Percentiles rank a stretch among this genome's conserved stretches.
These are phyloP conservation scores for Eupithecia abbreviata DNA, from an alignment of 2,888 invertebrate species.

Conservation along the genomic window DNA sequence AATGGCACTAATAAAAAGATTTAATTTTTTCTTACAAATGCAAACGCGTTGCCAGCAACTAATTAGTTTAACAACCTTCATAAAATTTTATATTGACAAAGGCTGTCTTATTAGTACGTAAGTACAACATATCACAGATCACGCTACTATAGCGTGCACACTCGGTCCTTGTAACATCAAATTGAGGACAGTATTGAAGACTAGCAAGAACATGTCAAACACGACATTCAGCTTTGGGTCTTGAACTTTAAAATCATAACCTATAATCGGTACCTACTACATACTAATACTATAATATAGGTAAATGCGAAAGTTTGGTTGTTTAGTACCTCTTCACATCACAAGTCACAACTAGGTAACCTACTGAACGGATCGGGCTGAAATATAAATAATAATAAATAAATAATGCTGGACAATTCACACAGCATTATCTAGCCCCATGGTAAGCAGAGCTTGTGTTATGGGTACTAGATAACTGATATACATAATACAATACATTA, in stretches of 20 bases:
- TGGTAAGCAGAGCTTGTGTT: too few relatives aligned
- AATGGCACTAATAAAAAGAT: neutral
- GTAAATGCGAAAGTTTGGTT: neutral
- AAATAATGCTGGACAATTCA: too few relatives aligned
- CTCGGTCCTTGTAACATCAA: conserved; percentile 38
- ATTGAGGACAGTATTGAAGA: conserved; percentile 44
- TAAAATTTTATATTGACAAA: neutral
- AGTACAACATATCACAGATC: conserved; percentile 9
- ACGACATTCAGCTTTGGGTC: conserved; percentile 35
- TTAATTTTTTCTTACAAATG: neutral
- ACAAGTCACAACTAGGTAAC: too few relatives aligned
- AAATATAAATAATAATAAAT: too few relatives aligned
- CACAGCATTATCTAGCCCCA: too few relatives aligned
- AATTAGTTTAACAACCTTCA: neutral
- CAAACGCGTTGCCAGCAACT: neutral
- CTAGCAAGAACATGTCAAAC: conserved; percentile 36
- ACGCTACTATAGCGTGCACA: conserved; percentile 38
- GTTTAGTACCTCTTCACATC: neutral
- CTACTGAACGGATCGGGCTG: too few relatives aligned
- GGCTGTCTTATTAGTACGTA: neutral
- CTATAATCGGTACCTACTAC: neutral
- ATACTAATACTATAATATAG: too few relatives aligned
- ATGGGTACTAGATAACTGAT: too few relatives aligned
- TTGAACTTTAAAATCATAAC: conserved; percentile 36
- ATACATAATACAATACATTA: too few relatives aligned